Percentiles rank a stretch among this genome's conserved stretches.
phyloP scores from a whole-genome alignment of 2,797 vertebrate species.

The Pampus argenteus region DNA sequence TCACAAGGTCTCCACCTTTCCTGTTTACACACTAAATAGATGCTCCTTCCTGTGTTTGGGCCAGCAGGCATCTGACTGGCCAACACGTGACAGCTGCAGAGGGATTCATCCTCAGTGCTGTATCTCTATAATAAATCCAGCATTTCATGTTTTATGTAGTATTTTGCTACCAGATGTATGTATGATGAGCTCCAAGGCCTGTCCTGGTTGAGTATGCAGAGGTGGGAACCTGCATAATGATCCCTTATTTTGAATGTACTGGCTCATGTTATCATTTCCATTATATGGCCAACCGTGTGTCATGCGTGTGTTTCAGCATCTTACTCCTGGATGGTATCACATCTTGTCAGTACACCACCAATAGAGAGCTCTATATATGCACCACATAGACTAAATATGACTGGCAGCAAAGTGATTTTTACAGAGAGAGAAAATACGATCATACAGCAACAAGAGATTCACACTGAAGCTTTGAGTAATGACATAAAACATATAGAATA shows the following conservation, averaged over 20 bases:
- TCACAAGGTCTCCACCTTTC: slow-evolving; percentile 66
- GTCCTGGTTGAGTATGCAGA: not conserved
- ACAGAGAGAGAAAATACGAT: slow-evolving; percentile 9
- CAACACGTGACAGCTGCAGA: not conserved
- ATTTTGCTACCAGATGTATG: not conserved
- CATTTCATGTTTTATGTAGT: not conserved
- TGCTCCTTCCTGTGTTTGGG: slow-evolving; percentile 57
- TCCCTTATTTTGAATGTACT: no score
- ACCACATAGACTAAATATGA: no score
- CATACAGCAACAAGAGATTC: not conserved
- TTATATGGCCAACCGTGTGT: not conserved
- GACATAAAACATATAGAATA: not conserved
- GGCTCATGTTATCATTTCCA: not conserved
- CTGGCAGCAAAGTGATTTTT: not conserved
- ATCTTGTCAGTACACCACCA: no score
- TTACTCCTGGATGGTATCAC: no score
- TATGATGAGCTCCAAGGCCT: not conserved
- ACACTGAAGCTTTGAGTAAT: not conserved
- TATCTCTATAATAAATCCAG: not conserved
- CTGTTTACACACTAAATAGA: slow-evolving; percentile 72
- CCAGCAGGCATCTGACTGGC: slow-evolving; percentile 21
- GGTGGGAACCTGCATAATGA: no score
- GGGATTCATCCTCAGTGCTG: not conserved
- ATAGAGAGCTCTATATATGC: no score
- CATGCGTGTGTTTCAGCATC: no score